Percentiles rank a stretch among this genome's conserved stretches.
phyloP scores from a whole-genome alignment of 1,140 invertebrate species.

The Nymphalis io region DNA sequence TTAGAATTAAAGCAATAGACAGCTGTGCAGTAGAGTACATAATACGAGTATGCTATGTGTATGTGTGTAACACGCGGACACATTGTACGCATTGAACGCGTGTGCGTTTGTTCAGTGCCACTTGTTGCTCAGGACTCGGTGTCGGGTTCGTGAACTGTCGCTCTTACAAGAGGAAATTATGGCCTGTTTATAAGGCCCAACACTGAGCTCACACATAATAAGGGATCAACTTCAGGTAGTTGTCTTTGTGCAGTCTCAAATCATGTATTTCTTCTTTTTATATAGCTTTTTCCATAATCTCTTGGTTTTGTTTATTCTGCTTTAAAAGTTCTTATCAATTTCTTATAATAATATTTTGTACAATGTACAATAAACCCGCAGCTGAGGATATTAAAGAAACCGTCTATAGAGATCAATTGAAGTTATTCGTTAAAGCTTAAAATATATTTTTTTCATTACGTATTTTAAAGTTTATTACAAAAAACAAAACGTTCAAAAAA shows the following conservation, averaged over 20 bases:
- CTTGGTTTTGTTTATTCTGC: too few species aligned
- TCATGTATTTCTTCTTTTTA: background rate
- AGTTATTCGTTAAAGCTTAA: too few species aligned
- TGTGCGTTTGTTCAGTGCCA: constrained; percentile 30
- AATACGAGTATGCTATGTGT: background rate
- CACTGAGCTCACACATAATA: constrained; percentile 32
- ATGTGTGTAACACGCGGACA: constrained; percentile 9
- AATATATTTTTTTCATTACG: too few species aligned
- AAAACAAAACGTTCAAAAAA: background rate
- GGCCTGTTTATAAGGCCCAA: constrained; percentile 31
- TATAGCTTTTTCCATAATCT: too few species aligned
- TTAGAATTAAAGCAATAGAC: constrained; percentile 10
- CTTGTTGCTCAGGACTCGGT: constrained; percentile 40
- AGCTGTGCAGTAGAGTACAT: constrained; percentile 28
- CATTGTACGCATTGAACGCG: constrained; percentile 5
- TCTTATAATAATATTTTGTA: too few species aligned
- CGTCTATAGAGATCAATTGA: too few species aligned
- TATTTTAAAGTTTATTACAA: too few species aligned
- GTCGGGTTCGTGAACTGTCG: constrained; percentile 46
- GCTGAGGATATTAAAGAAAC: too few species aligned
- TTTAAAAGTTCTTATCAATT: too few species aligned
- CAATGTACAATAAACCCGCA: too few species aligned
- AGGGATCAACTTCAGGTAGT: constrained; percentile 35
- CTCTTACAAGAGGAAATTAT: constrained; percentile 41
- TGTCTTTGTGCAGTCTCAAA: constrained; percentile 25